Evolutionary conservation across 92 coral and sea anemone genomes (phyloP).

Genomic region (Phenganax marumi): DNA sequence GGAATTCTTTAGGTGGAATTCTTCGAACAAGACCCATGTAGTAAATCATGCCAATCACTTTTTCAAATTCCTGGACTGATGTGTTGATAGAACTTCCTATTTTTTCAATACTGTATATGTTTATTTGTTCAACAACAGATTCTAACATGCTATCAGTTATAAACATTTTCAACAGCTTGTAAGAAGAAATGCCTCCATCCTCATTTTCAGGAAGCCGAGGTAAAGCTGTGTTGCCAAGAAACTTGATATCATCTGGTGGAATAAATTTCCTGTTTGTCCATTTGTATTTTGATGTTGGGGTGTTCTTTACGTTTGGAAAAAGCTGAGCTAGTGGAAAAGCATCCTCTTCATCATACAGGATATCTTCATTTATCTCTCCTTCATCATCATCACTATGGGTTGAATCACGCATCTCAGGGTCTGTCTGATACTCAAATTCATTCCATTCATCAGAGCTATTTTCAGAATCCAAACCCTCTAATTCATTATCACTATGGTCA

Average conservation of each 20-base stretch:
- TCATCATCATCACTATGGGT: neutral
- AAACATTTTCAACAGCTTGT: conserved; percentile 2
- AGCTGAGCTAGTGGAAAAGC: neutral
- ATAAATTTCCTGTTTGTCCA: neutral
- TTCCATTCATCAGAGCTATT: neutral
- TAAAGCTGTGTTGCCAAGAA: neutral
- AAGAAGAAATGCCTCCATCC: neutral
- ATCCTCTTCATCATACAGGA: neutral
- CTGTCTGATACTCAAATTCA: neutral
- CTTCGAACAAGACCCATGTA: conserved; percentile 13
- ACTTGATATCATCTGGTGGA: neutral
- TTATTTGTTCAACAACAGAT: neutral
- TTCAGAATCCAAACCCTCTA: neutral
- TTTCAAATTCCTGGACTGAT: neutral
- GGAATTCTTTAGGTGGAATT: conserved; percentile 10
- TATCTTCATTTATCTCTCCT: neutral
- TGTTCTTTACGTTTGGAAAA: neutral
- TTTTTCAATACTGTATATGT: conserved; percentile 1
- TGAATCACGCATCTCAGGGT: neutral
- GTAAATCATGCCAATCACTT: neutral
- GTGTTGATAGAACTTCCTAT: neutral
- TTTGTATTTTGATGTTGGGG: neutral
- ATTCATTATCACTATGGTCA: neutral
- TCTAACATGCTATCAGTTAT: conserved; percentile 1
- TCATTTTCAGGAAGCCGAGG: neutral